These are phyloP conservation scores for Cyprinodon brontotheroides DNA, from an alignment of 2,113 vertebrate genomes.

Conservation along the genomic window DNA sequence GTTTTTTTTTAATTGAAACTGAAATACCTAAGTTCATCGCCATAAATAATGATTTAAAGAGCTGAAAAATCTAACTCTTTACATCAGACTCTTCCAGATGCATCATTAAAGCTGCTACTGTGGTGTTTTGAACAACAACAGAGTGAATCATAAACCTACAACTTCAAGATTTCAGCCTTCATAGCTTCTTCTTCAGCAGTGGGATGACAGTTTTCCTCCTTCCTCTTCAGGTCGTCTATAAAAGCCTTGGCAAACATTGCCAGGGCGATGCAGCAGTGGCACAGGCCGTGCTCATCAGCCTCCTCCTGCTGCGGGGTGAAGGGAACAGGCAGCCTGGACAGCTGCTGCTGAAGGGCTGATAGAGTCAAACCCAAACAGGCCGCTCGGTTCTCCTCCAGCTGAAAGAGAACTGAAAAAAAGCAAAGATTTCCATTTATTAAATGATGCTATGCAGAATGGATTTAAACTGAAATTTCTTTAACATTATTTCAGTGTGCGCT, in stretches of 20 bases:
- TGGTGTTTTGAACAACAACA: neutral
- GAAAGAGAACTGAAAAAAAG: constrained; percentile 80
- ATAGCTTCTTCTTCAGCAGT: constrained; percentile 71
- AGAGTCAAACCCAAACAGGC: constrained; percentile 83
- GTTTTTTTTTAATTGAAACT: too few relatives aligned
- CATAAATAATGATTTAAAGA: neutral
- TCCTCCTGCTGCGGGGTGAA: constrained; percentile 85
- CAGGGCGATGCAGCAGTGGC: constrained; percentile 85
- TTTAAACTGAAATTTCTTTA: neutral
- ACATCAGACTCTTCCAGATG: neutral
- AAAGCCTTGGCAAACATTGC: constrained; percentile 84
- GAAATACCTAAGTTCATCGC: too few relatives aligned
- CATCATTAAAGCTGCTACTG: neutral
- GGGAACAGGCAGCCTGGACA: constrained; percentile 89
- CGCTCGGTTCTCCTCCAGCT: constrained; percentile 82
- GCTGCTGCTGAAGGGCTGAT: constrained; percentile 85
- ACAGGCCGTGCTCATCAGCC: constrained; percentile 84
- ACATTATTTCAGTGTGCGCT: constrained; percentile 26
- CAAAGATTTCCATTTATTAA: too few relatives aligned
- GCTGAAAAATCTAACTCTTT: neutral
- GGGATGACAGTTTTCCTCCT: constrained; percentile 51
- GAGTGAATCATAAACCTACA: constrained; percentile 79
- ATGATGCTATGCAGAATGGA: too few relatives aligned
- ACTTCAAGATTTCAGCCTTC: constrained; percentile 87
- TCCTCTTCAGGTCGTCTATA: constrained; percentile 79